Conservation (phyloP, 2,888 invertebrate genomes). For the Temnothorax ravouxi region DNA sequence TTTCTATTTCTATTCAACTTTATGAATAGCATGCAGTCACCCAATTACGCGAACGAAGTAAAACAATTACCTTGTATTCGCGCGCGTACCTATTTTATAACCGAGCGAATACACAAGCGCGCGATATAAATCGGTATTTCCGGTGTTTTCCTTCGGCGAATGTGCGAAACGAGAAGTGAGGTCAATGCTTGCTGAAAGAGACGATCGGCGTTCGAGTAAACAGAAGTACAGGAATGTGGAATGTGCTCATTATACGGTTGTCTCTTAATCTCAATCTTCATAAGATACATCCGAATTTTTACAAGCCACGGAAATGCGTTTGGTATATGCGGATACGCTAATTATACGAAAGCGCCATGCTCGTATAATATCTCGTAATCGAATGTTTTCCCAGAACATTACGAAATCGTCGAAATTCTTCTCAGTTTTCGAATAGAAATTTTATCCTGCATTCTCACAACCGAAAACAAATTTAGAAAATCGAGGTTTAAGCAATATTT, state of each 20-base stretch:
- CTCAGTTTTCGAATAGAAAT: neutral
- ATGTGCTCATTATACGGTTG: conserved; percentile 30
- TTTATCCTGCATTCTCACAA: neutral
- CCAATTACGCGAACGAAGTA: conserved; percentile 13
- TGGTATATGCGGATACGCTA: neutral
- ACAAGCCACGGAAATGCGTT: neutral
- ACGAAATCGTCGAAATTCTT: conserved; percentile 22
- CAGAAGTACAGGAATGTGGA: conserved; percentile 23
- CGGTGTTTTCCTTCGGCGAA: conserved; percentile 65
- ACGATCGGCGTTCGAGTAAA: conserved; percentile 25
- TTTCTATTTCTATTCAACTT: conserved; percentile 15
- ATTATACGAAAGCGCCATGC: neutral
- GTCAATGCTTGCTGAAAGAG: conserved; percentile 47
- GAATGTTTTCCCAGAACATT: conserved; percentile 19
- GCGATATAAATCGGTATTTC: conserved; percentile 47
- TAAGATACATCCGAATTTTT: conserved; percentile 6
- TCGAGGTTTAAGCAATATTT: neutral
- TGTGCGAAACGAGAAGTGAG: conserved; percentile 59
- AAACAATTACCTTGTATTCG: conserved; percentile 29
- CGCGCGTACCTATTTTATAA: conserved; percentile 10
- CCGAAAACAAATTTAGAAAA: neutral
- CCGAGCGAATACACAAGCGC: neutral
- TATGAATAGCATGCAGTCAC: conserved; percentile 4
- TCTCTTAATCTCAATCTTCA: conserved; percentile 9
- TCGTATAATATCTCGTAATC: conserved; percentile 27